phyloP scores from a whole-genome alignment of 2,113 vertebrate species.

The Empidonax alnorum region DNA sequence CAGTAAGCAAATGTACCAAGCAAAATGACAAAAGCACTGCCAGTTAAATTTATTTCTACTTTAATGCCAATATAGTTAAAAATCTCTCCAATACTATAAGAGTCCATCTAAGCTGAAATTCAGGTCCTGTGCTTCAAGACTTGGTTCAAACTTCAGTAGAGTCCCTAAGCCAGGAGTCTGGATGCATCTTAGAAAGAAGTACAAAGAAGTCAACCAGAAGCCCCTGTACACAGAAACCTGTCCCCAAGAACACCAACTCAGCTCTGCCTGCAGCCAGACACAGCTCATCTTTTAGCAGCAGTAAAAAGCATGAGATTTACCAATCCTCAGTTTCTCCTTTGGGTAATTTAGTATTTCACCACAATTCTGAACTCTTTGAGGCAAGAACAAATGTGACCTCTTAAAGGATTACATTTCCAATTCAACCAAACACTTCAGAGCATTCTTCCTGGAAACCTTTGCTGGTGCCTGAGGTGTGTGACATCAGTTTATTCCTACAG shows the following conservation, averaged over 20 bases:
- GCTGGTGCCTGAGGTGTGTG: not conserved
- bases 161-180: not conserved
- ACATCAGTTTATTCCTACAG: not conserved
- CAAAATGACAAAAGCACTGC: not conserved
- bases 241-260: not conserved
- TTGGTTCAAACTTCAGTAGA: not conserved
- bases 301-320: not conserved
- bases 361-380: not conserved
- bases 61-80: not conserved
- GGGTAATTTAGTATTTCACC: not conserved
- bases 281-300: not conserved
- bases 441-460: not conserved
- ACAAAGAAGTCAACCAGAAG: not conserved
- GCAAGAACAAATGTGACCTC: not conserved
- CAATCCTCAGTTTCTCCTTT: not conserved
- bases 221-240: not conserved
- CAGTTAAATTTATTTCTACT: not conserved
- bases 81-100: not conserved
- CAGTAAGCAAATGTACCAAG: not conserved
- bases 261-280: not conserved
- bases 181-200: not conserved
- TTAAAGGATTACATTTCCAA: not conserved
- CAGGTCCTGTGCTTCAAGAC: not conserved
- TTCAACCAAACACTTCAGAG: not conserved
- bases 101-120: not conserved